Evolutionary conservation across 1,140 invertebrate species (phyloP).

Genomic region (Camponotus floridanus): DNA sequence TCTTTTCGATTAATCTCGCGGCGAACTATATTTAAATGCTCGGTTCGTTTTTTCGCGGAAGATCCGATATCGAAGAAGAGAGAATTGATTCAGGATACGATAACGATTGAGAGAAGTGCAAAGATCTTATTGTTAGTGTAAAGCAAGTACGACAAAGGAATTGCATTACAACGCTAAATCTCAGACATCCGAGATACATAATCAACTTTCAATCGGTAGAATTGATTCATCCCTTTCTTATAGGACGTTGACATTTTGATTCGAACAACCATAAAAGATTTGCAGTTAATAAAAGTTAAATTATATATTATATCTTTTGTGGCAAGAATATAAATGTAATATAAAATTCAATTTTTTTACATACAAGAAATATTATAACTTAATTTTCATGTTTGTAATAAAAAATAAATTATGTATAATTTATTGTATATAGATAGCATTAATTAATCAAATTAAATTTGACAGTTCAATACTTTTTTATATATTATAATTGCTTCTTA

Average conservation of each 20-base stretch:
- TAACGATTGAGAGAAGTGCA: constrained; percentile 56
- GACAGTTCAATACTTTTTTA: not conserved
- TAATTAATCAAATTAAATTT: constrained; percentile 27
- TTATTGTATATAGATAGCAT: not conserved
- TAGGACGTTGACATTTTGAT: constrained; percentile 30
- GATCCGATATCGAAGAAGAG: constrained; percentile 66
- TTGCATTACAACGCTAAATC: constrained; percentile 70
- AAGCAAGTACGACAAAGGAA: constrained; percentile 74
- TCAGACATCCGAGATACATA: constrained; percentile 66
- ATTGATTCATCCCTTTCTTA: constrained; percentile 65
- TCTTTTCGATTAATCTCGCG: constrained; percentile 18
- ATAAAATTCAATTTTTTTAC: not conserved
- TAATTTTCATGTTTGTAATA: not conserved
- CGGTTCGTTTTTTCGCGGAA: constrained; percentile 28
- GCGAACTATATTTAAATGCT: constrained; percentile 50
- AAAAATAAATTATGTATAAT: not conserved
- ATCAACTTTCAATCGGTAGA: constrained; percentile 78
- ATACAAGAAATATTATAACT: not conserved
- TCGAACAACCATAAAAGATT: constrained; percentile 17
- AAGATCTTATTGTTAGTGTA: constrained; percentile 63
- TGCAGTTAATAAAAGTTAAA: not conserved
- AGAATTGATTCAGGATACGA: constrained; percentile 50
- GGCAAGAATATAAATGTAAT: not conserved
- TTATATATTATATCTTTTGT: not conserved
- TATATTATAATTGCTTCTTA: not conserved